Base-by-base conservation (phyloP, 2,113 vertebrate species). In the Mixornis gularis region DNA sequence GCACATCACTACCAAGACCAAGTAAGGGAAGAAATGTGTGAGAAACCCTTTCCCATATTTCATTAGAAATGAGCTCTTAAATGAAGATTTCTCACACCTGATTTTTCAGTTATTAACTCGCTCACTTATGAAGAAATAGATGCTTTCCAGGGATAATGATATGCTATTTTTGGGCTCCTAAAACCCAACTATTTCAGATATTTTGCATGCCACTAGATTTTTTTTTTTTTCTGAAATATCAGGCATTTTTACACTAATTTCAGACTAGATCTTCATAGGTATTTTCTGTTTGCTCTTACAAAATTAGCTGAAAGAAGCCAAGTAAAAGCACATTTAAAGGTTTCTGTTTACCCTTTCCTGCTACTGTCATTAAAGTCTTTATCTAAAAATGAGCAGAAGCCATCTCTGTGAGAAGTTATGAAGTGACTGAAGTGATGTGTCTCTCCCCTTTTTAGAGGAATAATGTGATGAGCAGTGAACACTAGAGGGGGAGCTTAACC, bases 401-500 rank as follows among this genome's bases (percentile, higher is more conserved):
- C 17, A 10, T 87, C 26, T 96, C 60, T 90, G 65, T 44, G 56
- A 88, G 90, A 95, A 96, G 77, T 79, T 92, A 44, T 44, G 89
- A 96, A 92, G 73, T 60, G 85, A 56, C 92, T 53, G 87, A 95
- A 93, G 72, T 73, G 89, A 51, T 74, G 87, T 66, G 64, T 85
- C 82, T 96, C 74, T 95, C 66, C 55, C 49, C 91, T 91, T 89
- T 91, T 95, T 94, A 62, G 69, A 97, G 89, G 92, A 98, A 98
- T 97, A 97, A 96, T 92, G 89, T 96, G 97, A 97, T 97, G 92
- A 97, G 94, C 97, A 98, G 85, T 97, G 98, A 99, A 99, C 99
- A 98, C 99, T 99, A 99, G 99, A 98, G 99, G 99, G 99, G 98
- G 98, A 98, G 98, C 98, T 99, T 99, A 98, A 81, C 98, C 98